Evolutionary conservation across 2,113 vertebrate species (phyloP).

Genomic region (Bos indicus): DNA sequence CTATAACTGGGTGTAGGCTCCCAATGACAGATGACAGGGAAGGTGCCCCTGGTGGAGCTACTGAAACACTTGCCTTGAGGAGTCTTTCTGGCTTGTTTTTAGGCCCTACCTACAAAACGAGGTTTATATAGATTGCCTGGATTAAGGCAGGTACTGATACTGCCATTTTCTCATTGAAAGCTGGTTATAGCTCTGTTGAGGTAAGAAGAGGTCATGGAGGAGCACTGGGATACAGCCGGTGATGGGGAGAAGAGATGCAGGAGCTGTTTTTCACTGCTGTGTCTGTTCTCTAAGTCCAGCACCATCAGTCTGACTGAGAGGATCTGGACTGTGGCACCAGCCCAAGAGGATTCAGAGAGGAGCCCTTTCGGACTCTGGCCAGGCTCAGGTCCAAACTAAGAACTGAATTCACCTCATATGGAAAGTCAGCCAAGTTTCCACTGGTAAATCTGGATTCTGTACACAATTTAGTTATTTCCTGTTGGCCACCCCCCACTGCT

Average conservation of each 20-base stretch:
- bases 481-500: constrained; percentile 59
- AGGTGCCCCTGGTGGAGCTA: background rate
- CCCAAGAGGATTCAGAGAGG: constrained; percentile 38
- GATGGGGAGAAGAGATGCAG: background rate
- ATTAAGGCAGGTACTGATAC: background rate
- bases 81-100: background rate
- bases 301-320: constrained; percentile 2
- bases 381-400: constrained; percentile 49
- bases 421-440: constrained; percentile 74
- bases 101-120: background rate
- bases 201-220: background rate
- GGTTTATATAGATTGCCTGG: background rate
- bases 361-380: constrained; percentile 51
- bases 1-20: background rate
- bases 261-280: background rate
- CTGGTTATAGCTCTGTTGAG: background rate
- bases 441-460: constrained; percentile 70
- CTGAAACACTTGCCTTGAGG: background rate
- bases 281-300: background rate
- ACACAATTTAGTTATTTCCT: constrained; percentile 73
- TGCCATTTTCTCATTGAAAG: background rate
- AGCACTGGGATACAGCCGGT: background rate
- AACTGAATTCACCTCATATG: constrained; percentile 49
- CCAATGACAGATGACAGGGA: background rate
- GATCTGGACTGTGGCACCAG: constrained; percentile 3